Evolutionary conservation across 2,113 vertebrate species (phyloP).

Genomic region (Vidua chalybeata): DNA sequence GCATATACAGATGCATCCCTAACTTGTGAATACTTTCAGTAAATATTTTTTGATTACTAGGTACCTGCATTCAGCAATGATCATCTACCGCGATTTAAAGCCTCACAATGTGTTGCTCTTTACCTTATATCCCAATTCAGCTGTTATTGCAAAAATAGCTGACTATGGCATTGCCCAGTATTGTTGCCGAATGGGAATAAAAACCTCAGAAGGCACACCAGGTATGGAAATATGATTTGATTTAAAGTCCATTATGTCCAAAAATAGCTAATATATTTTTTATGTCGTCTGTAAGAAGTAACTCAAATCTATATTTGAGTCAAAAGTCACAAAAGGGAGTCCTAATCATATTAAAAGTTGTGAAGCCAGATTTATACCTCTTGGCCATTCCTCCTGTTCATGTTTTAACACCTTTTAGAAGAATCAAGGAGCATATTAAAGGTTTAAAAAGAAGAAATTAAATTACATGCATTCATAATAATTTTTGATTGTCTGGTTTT

Average conservation of each 20-base stretch:
- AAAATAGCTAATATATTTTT: neutral
- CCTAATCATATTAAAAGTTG: neutral
- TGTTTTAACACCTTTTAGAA: neutral
- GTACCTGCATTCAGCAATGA: conserved; percentile 94
- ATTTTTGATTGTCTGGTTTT: neutral
- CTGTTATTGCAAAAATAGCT: conserved; percentile 94
- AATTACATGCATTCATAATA: neutral
- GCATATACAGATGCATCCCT: neutral
- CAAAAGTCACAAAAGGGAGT: neutral
- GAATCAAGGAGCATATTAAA: neutral
- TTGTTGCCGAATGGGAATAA: conserved; percentile 96
- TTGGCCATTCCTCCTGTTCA: neutral
- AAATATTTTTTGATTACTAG: conserved; percentile 62
- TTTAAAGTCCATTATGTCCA: neutral
- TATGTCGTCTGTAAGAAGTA: neutral
- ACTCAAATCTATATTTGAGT: neutral
- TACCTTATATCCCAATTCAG: conserved; percentile 88
- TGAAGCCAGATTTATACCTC: neutral
- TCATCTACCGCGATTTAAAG: conserved; percentile 96
- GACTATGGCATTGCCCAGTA: conserved; percentile 97
- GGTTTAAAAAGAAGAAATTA: neutral
- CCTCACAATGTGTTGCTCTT: conserved; percentile 96
- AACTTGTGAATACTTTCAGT: neutral
- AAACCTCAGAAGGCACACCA: conserved; percentile 94
- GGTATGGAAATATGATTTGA: conserved; percentile 70